Percentiles rank a stretch among this genome's conserved stretches.
These are phyloP conservation scores for Periophthalmus magnuspinnatus DNA, from an alignment of 2,797 vertebrate genomes.

Conservation along the genomic window DNA sequence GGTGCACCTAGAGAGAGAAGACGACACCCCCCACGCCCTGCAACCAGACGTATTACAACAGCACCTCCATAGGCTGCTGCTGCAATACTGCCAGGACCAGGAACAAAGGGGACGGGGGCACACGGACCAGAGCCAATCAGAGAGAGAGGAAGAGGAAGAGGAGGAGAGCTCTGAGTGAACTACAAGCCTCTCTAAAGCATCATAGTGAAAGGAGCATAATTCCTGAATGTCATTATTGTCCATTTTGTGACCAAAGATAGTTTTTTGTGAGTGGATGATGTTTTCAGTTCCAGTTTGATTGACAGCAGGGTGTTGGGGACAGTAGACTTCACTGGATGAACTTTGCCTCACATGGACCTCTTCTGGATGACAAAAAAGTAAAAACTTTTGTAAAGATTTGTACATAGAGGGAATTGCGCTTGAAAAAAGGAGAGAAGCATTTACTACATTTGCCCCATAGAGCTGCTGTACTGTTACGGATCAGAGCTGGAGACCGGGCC, in stretches of 20 bases:
- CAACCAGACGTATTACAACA: constrained; percentile 86
- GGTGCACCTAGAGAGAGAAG: constrained; percentile 86
- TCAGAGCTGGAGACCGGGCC: constrained; percentile 47
- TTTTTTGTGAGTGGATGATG: constrained; percentile 53
- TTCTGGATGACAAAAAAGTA: constrained; percentile 59
- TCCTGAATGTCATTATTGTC: constrained; percentile 66
- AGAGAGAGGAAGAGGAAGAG: constrained; percentile 64
- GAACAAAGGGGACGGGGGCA: constrained; percentile 39
- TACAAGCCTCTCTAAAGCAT: constrained; percentile 25
- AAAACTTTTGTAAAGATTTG: constrained; percentile 71
- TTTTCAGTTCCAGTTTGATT: constrained; percentile 50
- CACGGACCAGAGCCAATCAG: constrained; percentile 65
- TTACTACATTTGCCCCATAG: constrained; percentile 71
- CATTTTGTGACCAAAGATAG: constrained; percentile 95
- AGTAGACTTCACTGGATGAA: neutral
- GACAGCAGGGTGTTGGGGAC: constrained; percentile 11
- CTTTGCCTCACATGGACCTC: constrained; percentile 78
- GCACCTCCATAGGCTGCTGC: constrained; percentile 89
- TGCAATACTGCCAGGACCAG: constrained; percentile 80
- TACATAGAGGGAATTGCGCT: constrained; percentile 79
- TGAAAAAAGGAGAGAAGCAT: constrained; percentile 63
- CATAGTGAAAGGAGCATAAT: constrained; percentile 40
- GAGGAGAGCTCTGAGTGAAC: constrained; percentile 46
- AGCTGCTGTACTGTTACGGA: constrained; percentile 65
- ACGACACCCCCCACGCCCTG: constrained; percentile 83